Evolutionary conservation across 1,140 invertebrate species (phyloP), one percentile per base, ranked within the genome.

Genomic region (Diabrotica undecimpunctata): DNA sequence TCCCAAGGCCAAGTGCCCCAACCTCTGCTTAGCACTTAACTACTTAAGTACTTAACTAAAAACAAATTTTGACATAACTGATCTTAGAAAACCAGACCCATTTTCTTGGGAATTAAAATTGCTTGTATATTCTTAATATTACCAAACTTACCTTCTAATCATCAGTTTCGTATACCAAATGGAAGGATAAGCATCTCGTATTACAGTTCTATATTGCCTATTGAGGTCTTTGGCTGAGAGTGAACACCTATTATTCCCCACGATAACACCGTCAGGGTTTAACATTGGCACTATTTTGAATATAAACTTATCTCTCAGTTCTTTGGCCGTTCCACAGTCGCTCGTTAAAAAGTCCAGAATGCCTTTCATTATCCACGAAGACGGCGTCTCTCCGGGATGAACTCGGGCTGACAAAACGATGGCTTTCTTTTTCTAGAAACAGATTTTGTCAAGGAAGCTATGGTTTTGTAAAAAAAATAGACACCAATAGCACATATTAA

Each of bases 311-410:
- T 96, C 91, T 54, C 95, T 83, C n/a, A 98, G 80, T 75, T 92
- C 88, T 73, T 86, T 86, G 4, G 91, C 90, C 72, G 89, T 86
- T 70, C 83, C 85, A 0, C 88, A 86, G 68, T 93, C 90, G 50
- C 93, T 89, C 5, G 94, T 92, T 51, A 97, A 82, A 78, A 92
- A 96, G 77, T 97, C 93, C 80, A 97, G 89, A 61, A 93, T 87
- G 54, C 95, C 95, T 83, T 96, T 96, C 94, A 97, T 97, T 83
- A 96, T 94, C 93, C 93, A 97, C 5, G 93, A 96, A 0, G 94
- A 88, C 52, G 96, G 96, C 25, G 92, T 93, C 81, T 98, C 95
- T 7, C 95, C 95, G n/a, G 95, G 95, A 83, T 98, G 95, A 12
- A 97, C 95, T 66, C 95, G 83, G 0, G 91, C 91, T 35, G 93